Base-by-base conservation (phyloP, 2,113 vertebrate species). In the Leucoraja erinaceus region DNA sequence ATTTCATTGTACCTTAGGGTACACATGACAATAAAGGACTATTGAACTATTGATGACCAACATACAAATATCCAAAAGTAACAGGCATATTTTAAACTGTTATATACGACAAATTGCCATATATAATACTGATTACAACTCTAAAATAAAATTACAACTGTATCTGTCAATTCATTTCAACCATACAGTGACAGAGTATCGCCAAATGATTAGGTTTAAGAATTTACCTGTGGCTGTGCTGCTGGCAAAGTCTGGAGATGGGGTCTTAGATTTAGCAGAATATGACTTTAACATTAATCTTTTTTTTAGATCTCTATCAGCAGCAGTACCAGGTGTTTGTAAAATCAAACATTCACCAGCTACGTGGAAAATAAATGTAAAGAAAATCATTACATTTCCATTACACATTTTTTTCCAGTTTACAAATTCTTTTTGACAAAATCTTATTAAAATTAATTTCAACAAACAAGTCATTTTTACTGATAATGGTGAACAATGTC, bases 221-320 rank as follows among this genome's bases (percentile, higher is more conserved):
- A 72, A 20, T 4, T 63, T 88, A 88, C 83, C 83, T 88, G 83
- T 88, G 25, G 59, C 83, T 88, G 83, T 88, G 63, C 83, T 88
- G 63, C 83, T 88, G 61, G 83, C 59, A 88, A 88, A 38, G 14
- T 88, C 83, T 88, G 83, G 59, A 63, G 83, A 18, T 72, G 66
- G 90, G 4, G 66, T 74, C 90, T 72, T 91, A 72, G 90, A 25
- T 47, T 3, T 33, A 28, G 68, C 20, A 47, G 90, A 33, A 72
- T 91, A 91, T 91, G 90, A 72, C 66, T 54, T 68, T 20, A 91
- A 38, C 6, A 72, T 33, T 22, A 68, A 72, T 91, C 38, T 91
- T 25, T 47, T 70, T 54, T 91, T 91, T 70, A 91, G 38, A 10
- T 91, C 90, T 91, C 90, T 91, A 22, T 91, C 90, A 54, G 66